Evolutionary conservation across 2,888 invertebrate genomes (phyloP).

Genomic region (Sminthurinus aureus): DNA sequence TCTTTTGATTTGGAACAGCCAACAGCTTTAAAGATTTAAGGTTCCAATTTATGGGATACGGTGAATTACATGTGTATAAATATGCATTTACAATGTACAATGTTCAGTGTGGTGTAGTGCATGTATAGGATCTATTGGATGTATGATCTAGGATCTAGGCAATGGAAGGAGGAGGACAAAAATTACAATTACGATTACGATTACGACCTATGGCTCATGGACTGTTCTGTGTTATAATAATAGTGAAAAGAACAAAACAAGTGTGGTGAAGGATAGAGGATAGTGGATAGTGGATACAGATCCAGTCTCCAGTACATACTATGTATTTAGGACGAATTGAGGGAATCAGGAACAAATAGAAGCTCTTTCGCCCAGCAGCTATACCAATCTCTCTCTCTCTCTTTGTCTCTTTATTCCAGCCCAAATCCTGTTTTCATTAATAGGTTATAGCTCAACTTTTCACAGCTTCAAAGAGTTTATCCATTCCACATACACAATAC

Average conservation of each 20-base stretch:
- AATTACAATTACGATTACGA: conserved; percentile 5
- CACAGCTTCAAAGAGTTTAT: conserved; percentile 3
- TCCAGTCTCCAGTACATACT: too few species aligned
- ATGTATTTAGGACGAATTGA: not conserved
- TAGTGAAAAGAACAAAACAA: conserved; percentile 5
- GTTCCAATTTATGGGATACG: not conserved
- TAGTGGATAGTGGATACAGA: not conserved
- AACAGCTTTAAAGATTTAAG: conserved; percentile 17
- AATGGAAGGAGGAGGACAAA: not conserved
- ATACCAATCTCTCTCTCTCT: not conserved
- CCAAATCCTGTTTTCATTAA: conserved; percentile 22
- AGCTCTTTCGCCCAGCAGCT: not conserved
- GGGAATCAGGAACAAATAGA: not conserved
- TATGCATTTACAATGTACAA: not conserved
- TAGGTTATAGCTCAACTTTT: not conserved
- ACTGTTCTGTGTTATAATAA: not conserved
- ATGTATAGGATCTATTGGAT: not conserved
- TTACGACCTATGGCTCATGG: not conserved
- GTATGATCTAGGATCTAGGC: too few species aligned
- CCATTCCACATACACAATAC: not conserved
- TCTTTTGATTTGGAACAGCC: conserved; percentile 12
- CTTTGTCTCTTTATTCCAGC: conserved; percentile 14
- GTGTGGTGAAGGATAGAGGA: not conserved
- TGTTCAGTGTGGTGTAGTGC: too few species aligned
- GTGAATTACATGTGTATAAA: not conserved